Percentiles rank a stretch among this genome's conserved stretches.
Conservation (phyloP, 92 coral and sea anemone species). For the Siderastrea siderea region DNA sequence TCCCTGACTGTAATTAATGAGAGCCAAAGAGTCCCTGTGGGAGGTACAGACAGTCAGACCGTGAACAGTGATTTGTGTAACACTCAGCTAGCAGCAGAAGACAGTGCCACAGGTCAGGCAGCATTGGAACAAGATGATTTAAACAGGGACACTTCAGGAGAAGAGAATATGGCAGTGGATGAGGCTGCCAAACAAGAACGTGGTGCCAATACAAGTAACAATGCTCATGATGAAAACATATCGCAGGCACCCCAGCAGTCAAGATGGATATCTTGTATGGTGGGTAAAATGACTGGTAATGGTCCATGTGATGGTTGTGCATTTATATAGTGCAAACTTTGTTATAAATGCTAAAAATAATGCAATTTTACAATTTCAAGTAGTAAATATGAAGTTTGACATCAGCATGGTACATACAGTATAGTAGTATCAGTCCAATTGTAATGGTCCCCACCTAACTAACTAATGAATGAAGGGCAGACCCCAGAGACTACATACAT, state of each 20-base stretch:
- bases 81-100: neutral
- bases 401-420: too few species aligned
- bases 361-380: too few species aligned
- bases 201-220: neutral
- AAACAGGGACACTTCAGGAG: neutral
- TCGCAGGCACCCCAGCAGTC: neutral
- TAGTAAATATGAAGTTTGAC: too few species aligned
- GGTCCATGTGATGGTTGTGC: too few species aligned
- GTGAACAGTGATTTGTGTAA: too few species aligned
- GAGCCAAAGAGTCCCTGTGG: neutral
- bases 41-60: neutral
- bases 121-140: neutral
- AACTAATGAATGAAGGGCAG: too few species aligned
- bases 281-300: neutral
- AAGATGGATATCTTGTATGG: conserved; percentile 32
- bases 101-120: neutral
- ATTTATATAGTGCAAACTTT: too few species aligned
- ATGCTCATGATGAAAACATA: neutral
- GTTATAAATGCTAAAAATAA: too few species aligned
- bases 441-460: too few species aligned
- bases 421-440: too few species aligned
- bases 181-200: neutral
- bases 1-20: neutral
- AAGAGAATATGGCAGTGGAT: neutral
- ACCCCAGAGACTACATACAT: too few species aligned